These are phyloP conservation scores for Drosophila paranaensis DNA, from an alignment of 2,888 invertebrate species.

Conservation along the genomic window DNA sequence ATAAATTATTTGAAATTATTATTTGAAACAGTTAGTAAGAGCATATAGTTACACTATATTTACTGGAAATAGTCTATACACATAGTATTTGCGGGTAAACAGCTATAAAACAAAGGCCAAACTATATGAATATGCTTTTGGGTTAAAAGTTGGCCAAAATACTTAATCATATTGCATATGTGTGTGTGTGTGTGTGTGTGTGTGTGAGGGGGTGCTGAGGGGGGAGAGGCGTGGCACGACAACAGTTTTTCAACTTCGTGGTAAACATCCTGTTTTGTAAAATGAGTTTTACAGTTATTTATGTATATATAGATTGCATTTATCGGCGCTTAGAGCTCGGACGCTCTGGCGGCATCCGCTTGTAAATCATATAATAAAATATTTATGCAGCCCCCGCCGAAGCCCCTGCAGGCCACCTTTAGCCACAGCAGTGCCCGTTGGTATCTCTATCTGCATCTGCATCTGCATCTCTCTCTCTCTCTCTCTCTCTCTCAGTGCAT, in stretches of 20 bases:
- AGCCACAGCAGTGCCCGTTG: constrained; percentile 6
- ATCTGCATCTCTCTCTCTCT: constrained; percentile 2
- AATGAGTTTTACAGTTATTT: constrained; percentile 22
- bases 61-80: not conserved
- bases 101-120: not conserved
- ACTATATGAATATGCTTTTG: not conserved
- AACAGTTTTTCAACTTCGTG: constrained; percentile 42
- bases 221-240: too few species aligned
- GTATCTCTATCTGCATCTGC: constrained; percentile 4
- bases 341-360: constrained; percentile 53
- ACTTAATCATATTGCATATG: not conserved
- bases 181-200: not conserved
- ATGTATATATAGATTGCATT: constrained; percentile 31
- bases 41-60: not conserved
- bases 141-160: not conserved
- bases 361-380: constrained; percentile 77
- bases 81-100: not conserved
- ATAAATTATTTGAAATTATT: too few species aligned
- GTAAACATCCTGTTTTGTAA: constrained; percentile 59
- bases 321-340: constrained; percentile 36
- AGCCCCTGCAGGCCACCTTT: constrained; percentile 39
- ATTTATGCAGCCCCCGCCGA: constrained; percentile 55
- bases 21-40: too few species aligned
- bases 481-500: constrained; percentile 53
- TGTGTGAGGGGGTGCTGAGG: not conserved